A percentile compares a stretch with the other conserved stretches of the same genome.
Evolutionary conservation across 2,113 vertebrate species (phyloP).

Genomic region (Leptocoma aspasia): DNA sequence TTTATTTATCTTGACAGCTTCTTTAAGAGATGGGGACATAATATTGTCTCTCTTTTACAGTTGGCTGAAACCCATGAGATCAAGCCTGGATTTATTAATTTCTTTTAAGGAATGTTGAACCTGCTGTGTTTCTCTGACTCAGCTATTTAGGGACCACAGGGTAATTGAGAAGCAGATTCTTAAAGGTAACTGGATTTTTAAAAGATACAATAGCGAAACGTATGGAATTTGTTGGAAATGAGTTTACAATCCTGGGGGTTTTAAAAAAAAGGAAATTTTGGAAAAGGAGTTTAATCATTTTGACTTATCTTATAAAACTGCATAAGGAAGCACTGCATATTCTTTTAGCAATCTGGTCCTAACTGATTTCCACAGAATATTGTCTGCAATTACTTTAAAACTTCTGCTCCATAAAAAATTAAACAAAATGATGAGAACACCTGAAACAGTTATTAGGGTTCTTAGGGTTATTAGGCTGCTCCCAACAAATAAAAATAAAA

Average conservation of each 20-base stretch:
- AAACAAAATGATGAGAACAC: background rate
- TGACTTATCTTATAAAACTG: background rate
- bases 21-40: background rate
- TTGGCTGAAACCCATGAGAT: background rate
- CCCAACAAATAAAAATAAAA: background rate
- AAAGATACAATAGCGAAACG: background rate
- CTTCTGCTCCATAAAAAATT: background rate
- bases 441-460: background rate
- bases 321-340: background rate
- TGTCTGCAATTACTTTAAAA: background rate
- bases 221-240: background rate
- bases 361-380: background rate
- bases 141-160: background rate
- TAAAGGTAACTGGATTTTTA: background rate
- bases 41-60: background rate
- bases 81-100: background rate
- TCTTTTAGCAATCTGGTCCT: background rate
- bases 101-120: background rate
- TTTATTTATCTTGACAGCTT: background rate
- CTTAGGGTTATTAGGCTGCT: background rate
- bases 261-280: background rate
- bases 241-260: background rate
- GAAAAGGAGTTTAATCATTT: background rate
- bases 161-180: background rate
- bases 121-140: background rate